phyloP scores from a whole-genome alignment of 2,797 vertebrate species.

The Trematomus bernacchii region DNA sequence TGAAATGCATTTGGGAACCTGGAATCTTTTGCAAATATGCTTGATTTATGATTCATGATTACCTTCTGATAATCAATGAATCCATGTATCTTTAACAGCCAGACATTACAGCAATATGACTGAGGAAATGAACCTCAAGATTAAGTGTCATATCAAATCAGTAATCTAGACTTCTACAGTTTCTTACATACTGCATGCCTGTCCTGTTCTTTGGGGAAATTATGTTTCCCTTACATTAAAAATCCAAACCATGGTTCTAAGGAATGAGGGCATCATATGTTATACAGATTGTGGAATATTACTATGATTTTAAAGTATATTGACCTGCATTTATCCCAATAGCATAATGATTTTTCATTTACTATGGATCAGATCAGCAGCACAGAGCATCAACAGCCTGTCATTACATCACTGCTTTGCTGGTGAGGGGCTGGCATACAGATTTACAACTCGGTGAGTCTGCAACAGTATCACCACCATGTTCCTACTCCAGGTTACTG shows the following conservation, averaged over 20 bases:
- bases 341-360: no score
- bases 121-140: background rate
- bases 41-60: background rate
- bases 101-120: background rate
- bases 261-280: background rate
- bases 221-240: background rate
- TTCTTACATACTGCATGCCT: background rate
- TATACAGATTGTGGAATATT: background rate
- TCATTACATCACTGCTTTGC: slow-evolving; percentile 58
- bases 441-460: slow-evolving; percentile 33
- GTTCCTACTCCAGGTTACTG: background rate
- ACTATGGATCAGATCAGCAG: slow-evolving; percentile 4
- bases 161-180: background rate
- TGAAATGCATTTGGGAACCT: background rate
- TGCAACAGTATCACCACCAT: slow-evolving; percentile 9
- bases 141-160: background rate
- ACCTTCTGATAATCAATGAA: background rate
- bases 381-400: slow-evolving; percentile 18
- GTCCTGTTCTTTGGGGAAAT: background rate
- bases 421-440: slow-evolving; percentile 29
- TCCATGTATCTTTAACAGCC: background rate
- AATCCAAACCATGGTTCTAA: background rate
- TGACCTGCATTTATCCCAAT: fast-evolving
- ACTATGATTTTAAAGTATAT: background rate
- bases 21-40: background rate